Percentiles rank a stretch among this genome's conserved stretches.
Evolutionary conservation across 2,113 vertebrate species (phyloP).

Genomic region (Corythornis vintsioides): DNA sequence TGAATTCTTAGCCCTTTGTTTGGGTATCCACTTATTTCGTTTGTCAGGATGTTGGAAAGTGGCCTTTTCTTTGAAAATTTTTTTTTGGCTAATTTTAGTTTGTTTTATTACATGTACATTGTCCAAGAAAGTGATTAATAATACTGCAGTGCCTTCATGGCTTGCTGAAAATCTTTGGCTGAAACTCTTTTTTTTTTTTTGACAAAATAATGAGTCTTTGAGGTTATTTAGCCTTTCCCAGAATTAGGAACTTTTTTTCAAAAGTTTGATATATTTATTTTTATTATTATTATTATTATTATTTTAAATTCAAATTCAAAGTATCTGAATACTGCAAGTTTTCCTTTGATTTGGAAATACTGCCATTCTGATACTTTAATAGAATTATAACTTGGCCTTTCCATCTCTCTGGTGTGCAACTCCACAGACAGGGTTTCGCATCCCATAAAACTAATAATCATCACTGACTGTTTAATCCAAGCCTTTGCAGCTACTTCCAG

Average conservation of each 20-base stretch:
- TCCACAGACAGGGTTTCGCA: neutral
- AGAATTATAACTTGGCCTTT: neutral
- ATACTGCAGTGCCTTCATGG: neutral
- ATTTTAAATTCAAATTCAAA: neutral
- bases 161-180: slow-evolving; percentile 15
- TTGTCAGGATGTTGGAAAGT: slow-evolving; percentile 65
- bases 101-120: slow-evolving; percentile 49
- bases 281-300: neutral
- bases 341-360: neutral
- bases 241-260: neutral
- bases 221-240: neutral
- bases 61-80: slow-evolving; percentile 54
- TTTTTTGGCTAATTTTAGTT: slow-evolving; percentile 42
- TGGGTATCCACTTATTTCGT: slow-evolving; percentile 14
- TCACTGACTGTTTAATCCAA: neutral
- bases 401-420: fast-evolving
- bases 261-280: neutral
- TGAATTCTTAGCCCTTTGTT: slow-evolving; percentile 54
- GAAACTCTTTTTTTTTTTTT: neutral
- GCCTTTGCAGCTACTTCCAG: neutral
- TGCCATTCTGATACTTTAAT: neutral
- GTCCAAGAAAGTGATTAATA: slow-evolving; percentile 58
- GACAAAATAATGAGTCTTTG: slow-evolving; percentile 11
- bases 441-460: neutral
- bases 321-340: neutral